These are phyloP conservation scores for Thymelicus sylvestris DNA, from an alignment of 2,888 invertebrate genomes.

Conservation along the genomic window DNA sequence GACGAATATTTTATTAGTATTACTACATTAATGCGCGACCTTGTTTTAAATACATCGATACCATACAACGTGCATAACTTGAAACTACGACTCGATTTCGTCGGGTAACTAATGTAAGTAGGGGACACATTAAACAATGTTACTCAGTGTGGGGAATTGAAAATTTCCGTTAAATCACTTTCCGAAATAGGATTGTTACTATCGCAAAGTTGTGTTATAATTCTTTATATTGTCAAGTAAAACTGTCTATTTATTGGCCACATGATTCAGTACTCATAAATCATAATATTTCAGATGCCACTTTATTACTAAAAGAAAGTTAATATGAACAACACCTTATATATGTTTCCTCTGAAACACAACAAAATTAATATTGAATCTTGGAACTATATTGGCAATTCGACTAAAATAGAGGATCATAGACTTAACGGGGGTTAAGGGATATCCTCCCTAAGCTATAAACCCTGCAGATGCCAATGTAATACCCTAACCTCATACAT, in stretches of 20 bases:
- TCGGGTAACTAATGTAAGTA: slow-evolving; percentile 55
- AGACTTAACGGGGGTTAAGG: slow-evolving; percentile 51
- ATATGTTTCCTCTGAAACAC: background rate
- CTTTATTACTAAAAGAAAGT: too few species aligned
- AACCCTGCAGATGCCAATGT: slow-evolving; percentile 58
- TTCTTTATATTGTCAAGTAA: too few species aligned
- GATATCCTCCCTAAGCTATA: slow-evolving; percentile 58
- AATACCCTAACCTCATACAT: slow-evolving; percentile 52
- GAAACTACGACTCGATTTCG: slow-evolving; percentile 53
- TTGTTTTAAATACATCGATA: slow-evolving; percentile 45
- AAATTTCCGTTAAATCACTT: slow-evolving; percentile 42
- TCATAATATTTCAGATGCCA: too few species aligned
- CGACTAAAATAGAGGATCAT: slow-evolving; percentile 57
- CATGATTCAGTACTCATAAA: too few species aligned
- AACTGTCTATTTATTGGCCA: too few species aligned
- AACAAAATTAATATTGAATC: slow-evolving; percentile 42
- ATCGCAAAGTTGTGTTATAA: too few species aligned
- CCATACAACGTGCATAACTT: slow-evolving; percentile 17
- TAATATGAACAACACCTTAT: too few species aligned
- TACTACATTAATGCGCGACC: slow-evolving; percentile 45
- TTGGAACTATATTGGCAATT: slow-evolving; percentile 57
- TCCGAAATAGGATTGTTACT: too few species aligned
- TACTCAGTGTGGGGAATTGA: slow-evolving; percentile 52
- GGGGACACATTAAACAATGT: slow-evolving; percentile 52
- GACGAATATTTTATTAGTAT: slow-evolving; percentile 41